A percentile compares a stretch with the other conserved stretches of the same genome.
Conservation (phyloP, 2,888 invertebrate genomes). For the Trissonchulus sp. region DNA sequence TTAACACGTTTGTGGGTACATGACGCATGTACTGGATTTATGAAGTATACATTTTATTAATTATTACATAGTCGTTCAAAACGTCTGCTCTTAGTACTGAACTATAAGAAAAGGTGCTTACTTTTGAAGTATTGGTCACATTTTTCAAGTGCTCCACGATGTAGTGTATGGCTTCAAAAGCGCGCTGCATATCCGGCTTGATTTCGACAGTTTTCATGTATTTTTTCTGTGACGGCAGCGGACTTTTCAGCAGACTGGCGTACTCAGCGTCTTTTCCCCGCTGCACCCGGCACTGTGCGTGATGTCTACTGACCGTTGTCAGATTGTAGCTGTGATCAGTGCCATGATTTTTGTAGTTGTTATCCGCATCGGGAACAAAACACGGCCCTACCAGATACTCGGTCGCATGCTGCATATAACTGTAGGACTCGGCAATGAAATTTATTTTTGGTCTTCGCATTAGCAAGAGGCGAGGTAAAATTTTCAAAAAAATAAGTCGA, state of each 20-base stretch:
- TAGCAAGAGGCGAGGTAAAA: constrained; percentile 79
- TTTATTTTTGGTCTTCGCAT: constrained; percentile 75
- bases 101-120: no score
- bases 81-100: no score
- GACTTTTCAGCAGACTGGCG: background rate
- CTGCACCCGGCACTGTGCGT: background rate
- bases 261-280: background rate
- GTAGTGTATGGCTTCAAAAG: constrained; percentile 44
- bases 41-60: no score
- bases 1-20: no score
- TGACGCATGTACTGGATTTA: no score
- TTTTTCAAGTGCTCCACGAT: constrained; percentile 48
- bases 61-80: no score
- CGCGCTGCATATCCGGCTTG: background rate
- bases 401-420: background rate
- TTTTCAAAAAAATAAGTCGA: constrained; percentile 85
- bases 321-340: background rate
- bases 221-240: background rate
- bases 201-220: background rate
- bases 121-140: constrained; percentile 4
- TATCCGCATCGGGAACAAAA: background rate
- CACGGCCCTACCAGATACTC: background rate
- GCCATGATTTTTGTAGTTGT: no score
- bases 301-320: background rate
- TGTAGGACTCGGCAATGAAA: constrained; percentile 7